Percentiles rank a stretch among this genome's conserved stretches.
These are phyloP conservation scores for Poeciliopsis paucimaculata DNA, from an alignment of 2,797 vertebrate genomes.

Conservation along the genomic window DNA sequence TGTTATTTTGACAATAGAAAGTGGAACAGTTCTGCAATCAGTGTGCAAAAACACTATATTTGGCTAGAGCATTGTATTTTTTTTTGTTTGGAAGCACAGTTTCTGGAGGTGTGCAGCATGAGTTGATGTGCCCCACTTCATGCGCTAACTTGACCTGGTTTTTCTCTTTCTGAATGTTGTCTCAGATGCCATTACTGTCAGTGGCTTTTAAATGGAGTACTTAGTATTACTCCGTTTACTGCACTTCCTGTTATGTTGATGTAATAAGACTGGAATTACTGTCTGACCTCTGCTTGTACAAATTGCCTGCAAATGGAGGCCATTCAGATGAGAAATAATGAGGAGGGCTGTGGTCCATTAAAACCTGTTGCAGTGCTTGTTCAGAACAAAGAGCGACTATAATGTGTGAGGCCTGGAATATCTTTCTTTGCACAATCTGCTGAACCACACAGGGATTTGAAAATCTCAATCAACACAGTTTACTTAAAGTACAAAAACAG, in stretches of 20 bases:
- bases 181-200: constrained; percentile 55
- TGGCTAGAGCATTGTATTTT: not conserved
- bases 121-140: constrained; percentile 14
- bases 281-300: constrained; percentile 52
- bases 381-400: constrained; percentile 23
- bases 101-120: constrained; percentile 3
- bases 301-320: constrained; percentile 52
- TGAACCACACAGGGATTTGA: constrained; percentile 24
- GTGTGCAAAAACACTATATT: constrained; percentile 1
- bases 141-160: constrained; percentile 47
- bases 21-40: constrained; percentile 26
- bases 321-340: constrained; percentile 51
- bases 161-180: constrained; percentile 31
- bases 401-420: constrained; percentile 16
- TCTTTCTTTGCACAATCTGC: constrained; percentile 11
- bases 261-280: constrained; percentile 66
- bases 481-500: not conserved
- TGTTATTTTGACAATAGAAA: constrained; percentile 38
- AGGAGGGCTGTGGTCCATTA: constrained; percentile 42
- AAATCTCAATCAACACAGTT: constrained; percentile 17
- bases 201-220: constrained; percentile 67
- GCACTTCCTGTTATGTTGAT: constrained; percentile 68
- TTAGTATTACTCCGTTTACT: constrained; percentile 64
- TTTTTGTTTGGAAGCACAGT: not conserved
- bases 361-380: constrained; percentile 28